These are phyloP conservation scores for Volucella zonaria DNA, from an alignment of 2,888 invertebrate genomes.

Conservation along the genomic window DNA sequence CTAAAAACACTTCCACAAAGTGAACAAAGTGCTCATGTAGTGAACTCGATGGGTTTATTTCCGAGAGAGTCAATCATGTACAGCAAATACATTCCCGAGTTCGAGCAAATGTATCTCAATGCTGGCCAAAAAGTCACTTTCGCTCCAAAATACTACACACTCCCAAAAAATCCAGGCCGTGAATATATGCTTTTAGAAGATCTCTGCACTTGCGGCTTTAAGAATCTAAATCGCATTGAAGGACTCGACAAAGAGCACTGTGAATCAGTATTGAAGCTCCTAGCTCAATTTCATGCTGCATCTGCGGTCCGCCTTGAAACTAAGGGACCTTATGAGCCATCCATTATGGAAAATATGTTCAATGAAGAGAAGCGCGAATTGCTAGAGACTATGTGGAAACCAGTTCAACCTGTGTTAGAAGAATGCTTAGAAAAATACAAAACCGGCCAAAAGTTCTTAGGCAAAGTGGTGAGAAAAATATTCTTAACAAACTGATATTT, in stretches of 20 bases:
- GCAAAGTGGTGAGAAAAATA: too few relatives aligned
- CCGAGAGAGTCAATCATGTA: neutral
- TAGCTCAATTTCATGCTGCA: constrained; percentile 81
- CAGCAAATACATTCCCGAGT: constrained; percentile 75
- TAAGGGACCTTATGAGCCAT: too few relatives aligned
- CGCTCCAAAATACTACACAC: constrained; percentile 60
- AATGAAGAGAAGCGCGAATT: too few relatives aligned
- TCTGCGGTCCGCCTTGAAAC: constrained; percentile 75
- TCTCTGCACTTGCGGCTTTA: constrained; percentile 74
- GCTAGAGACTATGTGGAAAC: too few relatives aligned
- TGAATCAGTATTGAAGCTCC: constrained; percentile 77
- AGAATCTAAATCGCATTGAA: constrained; percentile 36
- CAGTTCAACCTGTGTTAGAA: too few relatives aligned
- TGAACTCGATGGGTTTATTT: constrained; percentile 14
- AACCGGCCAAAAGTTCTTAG: too few relatives aligned
- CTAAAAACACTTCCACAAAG: too few relatives aligned
- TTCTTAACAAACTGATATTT: too few relatives aligned
- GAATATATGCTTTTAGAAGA: constrained; percentile 76
- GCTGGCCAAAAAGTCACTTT: constrained; percentile 22
- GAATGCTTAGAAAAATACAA: too few relatives aligned
- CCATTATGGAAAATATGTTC: too few relatives aligned
- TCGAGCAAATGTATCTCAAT: constrained; percentile 77
- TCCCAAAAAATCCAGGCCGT: neutral
- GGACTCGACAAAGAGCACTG: constrained; percentile 77
- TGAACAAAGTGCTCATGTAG: constrained; percentile 75